Evolutionary conservation across 2,797 vertebrate species (phyloP).

Genomic region (Lates japonicus): DNA sequence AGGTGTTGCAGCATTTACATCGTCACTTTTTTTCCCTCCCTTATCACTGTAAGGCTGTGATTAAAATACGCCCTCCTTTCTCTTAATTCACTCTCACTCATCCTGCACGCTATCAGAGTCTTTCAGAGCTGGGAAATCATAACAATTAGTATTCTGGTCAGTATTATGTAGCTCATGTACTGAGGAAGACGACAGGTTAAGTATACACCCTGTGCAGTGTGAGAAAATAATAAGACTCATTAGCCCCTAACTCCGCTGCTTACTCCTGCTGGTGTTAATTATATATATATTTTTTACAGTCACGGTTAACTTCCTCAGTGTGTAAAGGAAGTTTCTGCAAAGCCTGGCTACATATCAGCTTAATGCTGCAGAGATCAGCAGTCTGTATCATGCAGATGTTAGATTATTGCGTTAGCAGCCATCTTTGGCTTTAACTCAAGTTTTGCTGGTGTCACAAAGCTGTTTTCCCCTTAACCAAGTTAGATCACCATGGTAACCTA

Average conservation of each 20-base stretch:
- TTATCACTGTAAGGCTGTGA: conserved; percentile 41
- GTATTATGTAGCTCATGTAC: conserved; percentile 32
- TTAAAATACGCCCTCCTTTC: conserved; percentile 55
- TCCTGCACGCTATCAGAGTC: conserved; percentile 28
- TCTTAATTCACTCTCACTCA: conserved; percentile 21
- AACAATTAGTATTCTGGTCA: conserved; percentile 67
- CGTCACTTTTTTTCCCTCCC: conserved; percentile 11
- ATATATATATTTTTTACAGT: conserved; percentile 38
- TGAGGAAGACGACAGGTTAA: conserved; percentile 65
- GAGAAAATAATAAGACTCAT: conserved; percentile 67
- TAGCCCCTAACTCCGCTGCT: conserved; percentile 58
- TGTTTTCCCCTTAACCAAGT: neutral
- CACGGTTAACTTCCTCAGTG: conserved; percentile 29
- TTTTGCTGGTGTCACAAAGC: neutral
- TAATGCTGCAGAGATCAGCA: conserved; percentile 4
- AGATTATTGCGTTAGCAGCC: neutral
- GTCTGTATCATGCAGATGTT: neutral
- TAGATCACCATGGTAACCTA: neutral
- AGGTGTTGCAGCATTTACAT: conserved; percentile 44
- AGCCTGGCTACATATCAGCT: neutral
- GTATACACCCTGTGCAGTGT: conserved; percentile 49
- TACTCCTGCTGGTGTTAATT: conserved; percentile 34
- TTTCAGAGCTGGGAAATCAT: conserved; percentile 56
- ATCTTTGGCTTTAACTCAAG: neutral
- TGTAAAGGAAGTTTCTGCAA: conserved; percentile 36